Evolutionary conservation across 2,888 invertebrate species (phyloP).

Genomic region (Doris montereyensis): DNA sequence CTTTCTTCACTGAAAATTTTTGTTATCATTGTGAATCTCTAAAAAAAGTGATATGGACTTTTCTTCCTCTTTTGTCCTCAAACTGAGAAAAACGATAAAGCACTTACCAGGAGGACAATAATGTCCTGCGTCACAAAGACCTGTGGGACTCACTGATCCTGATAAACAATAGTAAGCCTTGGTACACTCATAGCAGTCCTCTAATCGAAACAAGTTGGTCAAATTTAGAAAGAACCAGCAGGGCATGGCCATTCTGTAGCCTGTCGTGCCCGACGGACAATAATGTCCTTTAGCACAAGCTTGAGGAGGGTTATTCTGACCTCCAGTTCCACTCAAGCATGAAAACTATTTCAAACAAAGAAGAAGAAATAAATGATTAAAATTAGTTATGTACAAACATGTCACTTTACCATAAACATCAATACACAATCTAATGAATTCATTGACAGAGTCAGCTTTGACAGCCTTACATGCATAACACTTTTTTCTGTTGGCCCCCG

Average conservation of each 20-base stretch:
- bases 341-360: conserved; percentile 44
- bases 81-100: too few relatives aligned
- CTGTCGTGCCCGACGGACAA: conserved; percentile 64
- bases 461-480: too few relatives aligned
- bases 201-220: conserved; percentile 62
- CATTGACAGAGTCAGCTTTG: too few relatives aligned
- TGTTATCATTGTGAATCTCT: too few relatives aligned
- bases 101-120: conserved; percentile 67
- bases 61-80: too few relatives aligned
- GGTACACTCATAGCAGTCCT: conserved; percentile 66
- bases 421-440: too few relatives aligned
- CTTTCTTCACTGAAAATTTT: too few relatives aligned
- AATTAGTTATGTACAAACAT: too few relatives aligned
- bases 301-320: conserved; percentile 65
- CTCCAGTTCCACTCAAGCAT: conserved; percentile 67
- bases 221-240: conserved; percentile 66
- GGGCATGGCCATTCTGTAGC: conserved; percentile 66
- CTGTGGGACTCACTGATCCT: conserved; percentile 62
- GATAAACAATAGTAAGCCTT: conserved; percentile 66
- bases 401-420: too few relatives aligned
- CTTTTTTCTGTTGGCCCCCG: too few relatives aligned
- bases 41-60: too few relatives aligned
- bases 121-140: conserved; percentile 62
- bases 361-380: conserved; percentile 40
- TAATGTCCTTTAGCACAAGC: conserved; percentile 67